Base-by-base conservation (phyloP, 2,113 vertebrate species). In the Cyanoderma ruficeps region DNA sequence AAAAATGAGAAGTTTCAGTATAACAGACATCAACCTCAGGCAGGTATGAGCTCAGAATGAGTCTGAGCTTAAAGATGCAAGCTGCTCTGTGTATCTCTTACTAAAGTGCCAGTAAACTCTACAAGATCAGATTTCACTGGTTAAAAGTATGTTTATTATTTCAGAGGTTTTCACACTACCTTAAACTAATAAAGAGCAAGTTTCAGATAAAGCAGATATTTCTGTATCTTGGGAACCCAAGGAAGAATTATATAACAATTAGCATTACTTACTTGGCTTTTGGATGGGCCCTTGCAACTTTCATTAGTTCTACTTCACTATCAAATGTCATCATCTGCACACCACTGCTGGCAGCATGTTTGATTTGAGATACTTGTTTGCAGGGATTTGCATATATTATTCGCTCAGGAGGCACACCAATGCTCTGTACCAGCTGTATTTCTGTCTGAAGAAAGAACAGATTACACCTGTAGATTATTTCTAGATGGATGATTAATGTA, bases 301-400 rank as follows among this genome's bases (percentile, higher is more conserved):
- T 99, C 98, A 99, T 98, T 92, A 99, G 94, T 56, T 99, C 99
- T 65, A 99, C 98, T 91, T 99, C 99, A 27, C 99, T 99, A 92
- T 99, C 99, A 97, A 99, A 99, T 24, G 99, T 99, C 99, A 99
- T 99, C 99, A 99, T 99, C 97, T 99, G 98, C 71, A 99, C 99
- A 37, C 99, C 99, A 11, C 98, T 99, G 79, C 98, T 98, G 70
- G 99, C 98, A 20, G 99, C 99, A 68, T 99, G 99, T 94, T 99
- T 99, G 79, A 99, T 99, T 85, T 99, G 99, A 83, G 99, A 99
- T 41, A 99, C 98, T 98, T 99, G 99, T 95, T 99, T 99, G 96
- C 99, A 99, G 60, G 99, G 99, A 95, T 99, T 99, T 92, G 99
- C 99, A 95, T 99, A 99, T 97, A 99, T 99, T 84, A 99, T 99